phyloP scores from a whole-genome alignment of 1,140 invertebrate genomes.

The Drosophila willistoni region DNA sequence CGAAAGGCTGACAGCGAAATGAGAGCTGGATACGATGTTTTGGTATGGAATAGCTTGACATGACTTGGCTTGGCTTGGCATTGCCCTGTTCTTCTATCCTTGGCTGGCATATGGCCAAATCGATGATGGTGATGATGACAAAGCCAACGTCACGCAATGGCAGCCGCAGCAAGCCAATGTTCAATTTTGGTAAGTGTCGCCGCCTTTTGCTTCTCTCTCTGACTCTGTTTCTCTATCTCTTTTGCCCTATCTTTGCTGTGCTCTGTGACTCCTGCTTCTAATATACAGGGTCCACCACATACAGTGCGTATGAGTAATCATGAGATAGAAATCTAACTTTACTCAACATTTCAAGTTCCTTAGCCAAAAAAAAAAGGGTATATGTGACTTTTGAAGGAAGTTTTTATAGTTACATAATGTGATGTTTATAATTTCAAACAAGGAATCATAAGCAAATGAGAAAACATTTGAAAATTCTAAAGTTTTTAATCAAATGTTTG shows the following conservation, averaged over 20 bases:
- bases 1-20: slow-evolving; percentile 43
- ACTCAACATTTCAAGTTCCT: slow-evolving; percentile 65
- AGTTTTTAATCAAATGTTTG: no score
- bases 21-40: slow-evolving; percentile 19
- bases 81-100: not conserved
- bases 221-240: slow-evolving; percentile 18
- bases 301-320: slow-evolving; percentile 77
- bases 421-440: no score
- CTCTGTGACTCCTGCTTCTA: slow-evolving; percentile 12
- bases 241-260: not conserved
- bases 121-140: slow-evolving; percentile 80
- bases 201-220: slow-evolving; percentile 28
- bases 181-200: slow-evolving; percentile 78
- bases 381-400: not conserved
- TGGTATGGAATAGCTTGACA: not conserved
- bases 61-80: not conserved
- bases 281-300: not conserved
- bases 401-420: no score
- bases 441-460: no score
- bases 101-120: slow-evolving; percentile 52
- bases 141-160: slow-evolving; percentile 55
- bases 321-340: slow-evolving; percentile 78
- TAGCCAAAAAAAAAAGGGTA: slow-evolving; percentile 39
- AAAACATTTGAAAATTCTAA: no score
- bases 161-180: slow-evolving; percentile 48